A percentile compares a stretch with the other conserved stretches of the same genome.
Conservation (phyloP, 2,797 vertebrate species). For the Taenioides sp. region DNA sequence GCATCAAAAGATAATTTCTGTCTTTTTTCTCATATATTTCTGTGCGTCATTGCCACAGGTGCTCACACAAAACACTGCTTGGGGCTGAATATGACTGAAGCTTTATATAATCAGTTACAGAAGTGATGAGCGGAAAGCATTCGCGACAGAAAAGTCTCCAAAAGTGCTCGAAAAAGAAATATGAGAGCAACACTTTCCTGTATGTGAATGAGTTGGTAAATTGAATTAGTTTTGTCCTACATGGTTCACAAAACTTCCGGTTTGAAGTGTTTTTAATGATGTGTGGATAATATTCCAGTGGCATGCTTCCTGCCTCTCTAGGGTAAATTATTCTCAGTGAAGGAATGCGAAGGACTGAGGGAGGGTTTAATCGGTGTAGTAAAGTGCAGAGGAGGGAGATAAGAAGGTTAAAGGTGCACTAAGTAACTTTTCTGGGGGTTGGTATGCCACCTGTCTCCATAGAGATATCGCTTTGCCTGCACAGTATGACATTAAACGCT, state of each 20-base stretch:
- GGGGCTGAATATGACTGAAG: conserved; percentile 48
- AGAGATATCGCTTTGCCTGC: too few relatives aligned
- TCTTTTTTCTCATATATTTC: conserved; percentile 7
- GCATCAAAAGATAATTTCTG: conserved; percentile 10
- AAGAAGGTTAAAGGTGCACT: not conserved
- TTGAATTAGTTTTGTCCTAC: conserved; percentile 45
- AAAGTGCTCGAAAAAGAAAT: not conserved
- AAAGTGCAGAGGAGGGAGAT: not conserved
- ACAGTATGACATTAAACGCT: too few relatives aligned
- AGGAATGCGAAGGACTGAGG: conserved; percentile 32
- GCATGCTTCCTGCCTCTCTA: conserved; percentile 34
- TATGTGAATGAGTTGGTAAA: conserved; percentile 42
- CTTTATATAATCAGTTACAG: conserved; percentile 15
- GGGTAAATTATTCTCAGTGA: conserved; percentile 39
- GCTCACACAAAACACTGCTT: conserved; percentile 54
- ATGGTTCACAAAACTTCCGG: conserved; percentile 41
- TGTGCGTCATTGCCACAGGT: conserved; percentile 52
- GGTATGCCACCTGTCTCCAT: too few relatives aligned
- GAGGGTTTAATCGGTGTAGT: conserved; percentile 28
- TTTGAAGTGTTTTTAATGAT: conserved; percentile 33
- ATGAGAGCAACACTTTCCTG: conserved; percentile 27
- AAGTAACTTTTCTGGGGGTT: too few relatives aligned
- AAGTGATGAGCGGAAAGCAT: conserved; percentile 42
- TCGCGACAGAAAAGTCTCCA: conserved; percentile 23
- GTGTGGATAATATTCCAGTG: conserved; percentile 28